These are phyloP conservation scores for Chloroceryle aenea DNA, from an alignment of 2,113 vertebrate species.

Conservation along the genomic window DNA sequence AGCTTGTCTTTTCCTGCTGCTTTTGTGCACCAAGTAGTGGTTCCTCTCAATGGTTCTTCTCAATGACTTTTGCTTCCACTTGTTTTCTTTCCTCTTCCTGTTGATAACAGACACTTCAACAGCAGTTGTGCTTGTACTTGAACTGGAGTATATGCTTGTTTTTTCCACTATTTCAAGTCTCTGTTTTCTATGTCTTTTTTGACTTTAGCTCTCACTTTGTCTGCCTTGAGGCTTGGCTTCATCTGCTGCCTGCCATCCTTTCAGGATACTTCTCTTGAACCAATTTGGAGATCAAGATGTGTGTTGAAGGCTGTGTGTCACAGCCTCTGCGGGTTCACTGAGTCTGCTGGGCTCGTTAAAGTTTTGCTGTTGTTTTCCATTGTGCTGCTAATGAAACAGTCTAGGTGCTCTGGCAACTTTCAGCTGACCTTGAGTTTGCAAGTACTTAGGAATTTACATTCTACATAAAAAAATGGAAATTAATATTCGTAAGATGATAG, in stretches of 20 bases:
- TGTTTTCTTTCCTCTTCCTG: not conserved
- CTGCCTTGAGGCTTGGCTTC: not conserved
- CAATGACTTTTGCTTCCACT: not conserved
- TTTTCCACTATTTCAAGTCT: not conserved
- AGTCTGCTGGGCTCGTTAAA: not conserved
- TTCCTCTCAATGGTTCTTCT: too few relatives aligned
- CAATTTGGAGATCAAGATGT: not conserved
- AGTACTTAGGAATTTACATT: not conserved
- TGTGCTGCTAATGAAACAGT: not conserved
- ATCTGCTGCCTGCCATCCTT: not conserved
- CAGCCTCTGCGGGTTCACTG: not conserved
- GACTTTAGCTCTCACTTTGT: not conserved
- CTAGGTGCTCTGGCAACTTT: conserved; percentile 14
- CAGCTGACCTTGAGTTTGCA: conserved; percentile 34
- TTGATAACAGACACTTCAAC: not conserved
- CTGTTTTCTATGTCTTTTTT: not conserved
- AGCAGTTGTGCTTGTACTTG: not conserved
- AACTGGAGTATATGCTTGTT: not conserved
- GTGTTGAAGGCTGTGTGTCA: not conserved
- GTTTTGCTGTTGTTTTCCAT: not conserved
- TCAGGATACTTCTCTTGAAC: not conserved
- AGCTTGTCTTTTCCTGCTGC: not conserved
- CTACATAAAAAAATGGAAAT: conserved; percentile 7
- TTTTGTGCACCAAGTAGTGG: not conserved
- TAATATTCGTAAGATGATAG: not conserved